Evolutionary conservation across 2,113 vertebrate genomes (phyloP).

Genomic region (Bostrychus sinensis): DNA sequence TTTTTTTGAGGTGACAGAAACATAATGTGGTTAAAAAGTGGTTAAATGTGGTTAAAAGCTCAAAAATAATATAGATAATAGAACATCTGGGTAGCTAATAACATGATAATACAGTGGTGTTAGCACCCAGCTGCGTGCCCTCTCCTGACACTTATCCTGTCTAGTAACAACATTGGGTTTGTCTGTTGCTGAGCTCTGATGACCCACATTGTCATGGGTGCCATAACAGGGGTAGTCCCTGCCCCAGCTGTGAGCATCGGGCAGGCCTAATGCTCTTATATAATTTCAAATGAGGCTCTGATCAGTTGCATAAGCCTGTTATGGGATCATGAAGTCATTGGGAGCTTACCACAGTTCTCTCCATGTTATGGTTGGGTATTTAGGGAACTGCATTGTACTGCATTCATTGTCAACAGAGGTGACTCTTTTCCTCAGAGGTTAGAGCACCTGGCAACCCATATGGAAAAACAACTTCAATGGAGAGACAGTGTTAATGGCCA

Average conservation of each 20-base stretch:
- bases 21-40: too few species aligned
- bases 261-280: constrained; percentile 59
- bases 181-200: constrained; percentile 10
- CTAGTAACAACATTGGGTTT: neutral
- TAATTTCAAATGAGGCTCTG: constrained; percentile 51
- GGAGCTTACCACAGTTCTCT: constrained; percentile 20
- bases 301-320: constrained; percentile 66
- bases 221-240: constrained; percentile 16
- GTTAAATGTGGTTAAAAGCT: too few species aligned
- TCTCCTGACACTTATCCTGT: neutral
- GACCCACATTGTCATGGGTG: constrained; percentile 8
- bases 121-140: neutral
- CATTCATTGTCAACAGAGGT: neutral
- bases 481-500: constrained; percentile 14
- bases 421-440: constrained; percentile 13
- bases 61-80: too few species aligned
- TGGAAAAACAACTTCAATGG: constrained; percentile 46
- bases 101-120: neutral
- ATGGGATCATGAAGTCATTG: constrained; percentile 31
- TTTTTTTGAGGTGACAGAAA: too few species aligned
- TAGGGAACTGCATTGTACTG: neutral
- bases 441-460: constrained; percentile 49
- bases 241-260: constrained; percentile 55
- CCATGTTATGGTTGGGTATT: constrained; percentile 17
- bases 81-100: neutral